Conservation (phyloP, 2,888 invertebrate species). For the Cephus runcator region DNA sequence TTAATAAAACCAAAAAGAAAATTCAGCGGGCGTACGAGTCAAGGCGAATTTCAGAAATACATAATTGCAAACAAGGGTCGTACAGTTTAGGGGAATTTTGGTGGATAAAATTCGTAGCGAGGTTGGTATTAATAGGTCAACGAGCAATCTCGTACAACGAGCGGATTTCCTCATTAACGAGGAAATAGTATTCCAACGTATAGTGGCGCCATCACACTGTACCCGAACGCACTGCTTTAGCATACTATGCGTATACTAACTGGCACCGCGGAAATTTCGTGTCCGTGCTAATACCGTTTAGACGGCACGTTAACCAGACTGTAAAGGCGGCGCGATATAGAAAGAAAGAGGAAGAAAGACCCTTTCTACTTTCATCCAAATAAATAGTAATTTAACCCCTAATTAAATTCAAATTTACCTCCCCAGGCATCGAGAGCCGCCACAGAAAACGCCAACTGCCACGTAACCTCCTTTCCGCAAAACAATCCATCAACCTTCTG, state of each 20-base stretch:
- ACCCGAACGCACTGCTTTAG: not conserved
- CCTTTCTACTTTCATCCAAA: conserved; percentile 9
- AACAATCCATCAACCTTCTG: conserved; percentile 59
- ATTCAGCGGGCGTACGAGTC: not conserved
- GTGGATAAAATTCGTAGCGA: not conserved
- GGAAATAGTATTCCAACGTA: not conserved
- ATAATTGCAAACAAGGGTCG: not conserved
- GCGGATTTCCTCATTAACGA: not conserved
- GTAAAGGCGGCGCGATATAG: not conserved
- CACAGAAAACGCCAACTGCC: conserved; percentile 18
- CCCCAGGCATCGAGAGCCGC: conserved; percentile 25
- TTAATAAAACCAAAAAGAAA: not conserved
- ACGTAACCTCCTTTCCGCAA: conserved; percentile 43
- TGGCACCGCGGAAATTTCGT: not conserved
- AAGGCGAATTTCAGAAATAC: not conserved
- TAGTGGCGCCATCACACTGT: not conserved
- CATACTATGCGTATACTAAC: not conserved
- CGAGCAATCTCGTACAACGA: not conserved
- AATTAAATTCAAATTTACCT: conserved; percentile 57
- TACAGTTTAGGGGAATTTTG: not conserved
- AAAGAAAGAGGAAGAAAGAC: too few species aligned
- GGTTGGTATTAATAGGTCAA: not conserved
- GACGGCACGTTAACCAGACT: not conserved
- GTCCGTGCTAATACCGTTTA: not conserved
- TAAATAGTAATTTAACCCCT: conserved; percentile 51